Conservation (phyloP, 2,797 vertebrate genomes). For the Channallabes apus region DNA sequence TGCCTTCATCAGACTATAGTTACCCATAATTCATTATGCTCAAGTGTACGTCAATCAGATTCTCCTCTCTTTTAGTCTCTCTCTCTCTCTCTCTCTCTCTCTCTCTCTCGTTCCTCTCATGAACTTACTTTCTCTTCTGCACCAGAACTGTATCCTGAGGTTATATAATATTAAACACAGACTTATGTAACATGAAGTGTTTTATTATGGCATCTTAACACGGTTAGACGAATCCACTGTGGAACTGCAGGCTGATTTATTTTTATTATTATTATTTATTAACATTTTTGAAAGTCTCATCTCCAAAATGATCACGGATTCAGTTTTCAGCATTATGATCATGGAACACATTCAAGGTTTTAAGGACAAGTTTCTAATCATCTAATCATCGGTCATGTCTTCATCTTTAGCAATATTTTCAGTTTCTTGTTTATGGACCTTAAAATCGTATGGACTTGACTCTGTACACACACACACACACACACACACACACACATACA, state of each 20-base stretch:
- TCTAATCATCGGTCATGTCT: neutral
- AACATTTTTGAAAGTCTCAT: neutral
- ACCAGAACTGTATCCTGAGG: conserved; percentile 8
- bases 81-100: neutral
- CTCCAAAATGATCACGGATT: neutral
- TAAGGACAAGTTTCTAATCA: neutral
- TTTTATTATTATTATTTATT: no score
- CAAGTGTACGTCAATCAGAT: neutral
- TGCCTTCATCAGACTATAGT: neutral
- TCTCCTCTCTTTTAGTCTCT: neutral
- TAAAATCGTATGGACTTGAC: neutral
- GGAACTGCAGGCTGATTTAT: neutral
- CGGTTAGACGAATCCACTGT: neutral
- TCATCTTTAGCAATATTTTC: neutral
- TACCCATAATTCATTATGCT: neutral
- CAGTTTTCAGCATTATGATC: neutral
- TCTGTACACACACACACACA: neutral
- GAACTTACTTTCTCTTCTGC: neutral
- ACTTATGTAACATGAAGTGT: conserved; percentile 11
- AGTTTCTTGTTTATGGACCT: neutral
- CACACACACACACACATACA: no score
- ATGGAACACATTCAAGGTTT: neutral
- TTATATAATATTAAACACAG: conserved; percentile 10
- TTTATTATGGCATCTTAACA: neutral
- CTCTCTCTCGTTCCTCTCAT: neutral